phyloP scores from a whole-genome alignment of 2,113 vertebrate genomes.

The Felis chaus region DNA sequence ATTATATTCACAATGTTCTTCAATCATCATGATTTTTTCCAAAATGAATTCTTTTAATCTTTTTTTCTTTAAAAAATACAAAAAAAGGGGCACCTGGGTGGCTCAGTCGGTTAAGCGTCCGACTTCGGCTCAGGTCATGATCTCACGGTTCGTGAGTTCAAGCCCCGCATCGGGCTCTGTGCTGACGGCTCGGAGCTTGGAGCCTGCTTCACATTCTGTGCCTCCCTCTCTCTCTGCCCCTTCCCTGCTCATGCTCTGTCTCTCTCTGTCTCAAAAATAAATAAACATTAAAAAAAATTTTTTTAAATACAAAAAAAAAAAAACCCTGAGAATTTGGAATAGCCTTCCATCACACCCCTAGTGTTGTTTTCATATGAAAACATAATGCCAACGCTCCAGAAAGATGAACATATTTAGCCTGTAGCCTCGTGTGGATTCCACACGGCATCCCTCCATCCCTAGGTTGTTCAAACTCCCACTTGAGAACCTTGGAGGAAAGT shows the following conservation, averaged over 20 bases:
- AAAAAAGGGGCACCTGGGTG: too few relatives aligned
- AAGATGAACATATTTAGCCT: neutral
- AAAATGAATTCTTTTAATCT: neutral
- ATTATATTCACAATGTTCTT: neutral
- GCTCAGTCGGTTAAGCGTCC: too few relatives aligned
- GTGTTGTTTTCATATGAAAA: constrained; percentile 30
- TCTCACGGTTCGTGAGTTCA: too few relatives aligned
- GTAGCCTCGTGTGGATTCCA: neutral
- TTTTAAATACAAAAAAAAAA: neutral
- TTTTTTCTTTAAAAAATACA: neutral
- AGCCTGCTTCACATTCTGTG: too few relatives aligned
- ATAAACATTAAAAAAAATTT: too few relatives aligned
- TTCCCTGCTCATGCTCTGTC: too few relatives aligned
- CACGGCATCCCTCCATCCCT: neutral
- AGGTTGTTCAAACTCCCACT: neutral
- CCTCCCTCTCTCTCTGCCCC: too few relatives aligned
- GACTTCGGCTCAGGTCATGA: too few relatives aligned
- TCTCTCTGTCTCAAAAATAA: too few relatives aligned
- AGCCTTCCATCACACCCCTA: neutral
- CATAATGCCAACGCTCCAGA: neutral
- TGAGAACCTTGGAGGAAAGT: neutral
- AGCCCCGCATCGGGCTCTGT: too few relatives aligned
- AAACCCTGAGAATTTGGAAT: constrained; percentile 12
- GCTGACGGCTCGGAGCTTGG: too few relatives aligned
- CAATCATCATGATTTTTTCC: neutral